Percentiles rank a stretch among this genome's conserved stretches.
These are phyloP conservation scores for Rhagoletis zephyria DNA, from an alignment of 1,140 invertebrate species.

Conservation along the genomic window DNA sequence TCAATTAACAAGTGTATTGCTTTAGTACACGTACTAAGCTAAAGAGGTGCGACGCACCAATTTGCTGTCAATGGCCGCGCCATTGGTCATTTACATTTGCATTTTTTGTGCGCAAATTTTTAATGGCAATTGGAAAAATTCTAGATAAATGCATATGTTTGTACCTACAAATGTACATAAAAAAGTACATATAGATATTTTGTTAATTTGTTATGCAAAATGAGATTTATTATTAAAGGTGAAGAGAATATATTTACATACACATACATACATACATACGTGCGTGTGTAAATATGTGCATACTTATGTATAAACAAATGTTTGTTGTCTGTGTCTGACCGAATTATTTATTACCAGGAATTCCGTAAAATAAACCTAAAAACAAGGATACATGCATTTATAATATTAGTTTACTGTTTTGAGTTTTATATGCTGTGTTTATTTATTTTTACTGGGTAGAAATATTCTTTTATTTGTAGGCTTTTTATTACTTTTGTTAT, in stretches of 20 bases:
- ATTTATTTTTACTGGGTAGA: too few species aligned
- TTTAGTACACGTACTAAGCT: constrained; percentile 36
- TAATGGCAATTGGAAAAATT: constrained; percentile 31
- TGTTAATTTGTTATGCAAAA: not conserved
- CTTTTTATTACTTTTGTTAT: too few species aligned
- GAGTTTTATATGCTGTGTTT: too few species aligned
- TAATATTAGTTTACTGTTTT: not conserved
- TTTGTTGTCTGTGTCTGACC: not conserved
- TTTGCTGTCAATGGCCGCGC: constrained; percentile 38
- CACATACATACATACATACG: not conserved
- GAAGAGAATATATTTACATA: not conserved
- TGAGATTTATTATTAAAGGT: constrained; percentile 16
- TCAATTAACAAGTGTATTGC: constrained; percentile 33
- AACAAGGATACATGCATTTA: not conserved
- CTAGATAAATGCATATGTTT: constrained; percentile 9
- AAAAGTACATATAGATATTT: not conserved
- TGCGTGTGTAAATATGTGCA: not conserved
- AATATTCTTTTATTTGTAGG: too few species aligned
- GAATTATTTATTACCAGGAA: not conserved
- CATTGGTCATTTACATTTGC: constrained; percentile 49
- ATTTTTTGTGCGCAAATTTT: constrained; percentile 51
- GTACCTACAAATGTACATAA: too few species aligned
- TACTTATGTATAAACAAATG: not conserved
- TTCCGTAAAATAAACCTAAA: not conserved
- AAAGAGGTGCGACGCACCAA: not conserved